Conservation (phyloP, 2,113 vertebrate species). For the Coptodon bakossiorum region DNA sequence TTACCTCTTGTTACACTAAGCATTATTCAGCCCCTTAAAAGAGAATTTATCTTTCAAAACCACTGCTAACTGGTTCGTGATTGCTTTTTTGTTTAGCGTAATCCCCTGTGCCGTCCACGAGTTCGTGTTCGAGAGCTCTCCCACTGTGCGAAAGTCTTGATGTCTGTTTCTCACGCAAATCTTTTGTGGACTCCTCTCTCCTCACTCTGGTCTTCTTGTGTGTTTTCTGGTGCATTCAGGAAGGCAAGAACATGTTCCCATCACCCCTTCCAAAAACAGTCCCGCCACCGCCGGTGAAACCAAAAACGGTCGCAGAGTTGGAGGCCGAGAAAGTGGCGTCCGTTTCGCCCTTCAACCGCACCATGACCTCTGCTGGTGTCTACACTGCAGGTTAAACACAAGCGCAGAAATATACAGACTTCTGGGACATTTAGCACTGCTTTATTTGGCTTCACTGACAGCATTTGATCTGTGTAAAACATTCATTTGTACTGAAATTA, state of each 20-base stretch:
- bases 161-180: conserved; percentile 49
- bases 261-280: conserved; percentile 63
- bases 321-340: conserved; percentile 56
- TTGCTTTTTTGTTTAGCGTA: conserved; percentile 44
- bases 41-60: conserved; percentile 43
- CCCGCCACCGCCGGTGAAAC: conserved; percentile 50
- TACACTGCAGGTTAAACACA: conserved; percentile 64
- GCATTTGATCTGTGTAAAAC: background rate
- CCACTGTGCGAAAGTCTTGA: conserved; percentile 25
- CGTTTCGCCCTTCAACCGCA: conserved; percentile 65
- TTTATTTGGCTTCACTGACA: background rate
- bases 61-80: conserved; percentile 40
- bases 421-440: background rate
- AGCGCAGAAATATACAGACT: background rate
- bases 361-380: conserved; percentile 60
- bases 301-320: conserved; percentile 54
- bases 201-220: conserved; percentile 3
- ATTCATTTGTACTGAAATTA: background rate
- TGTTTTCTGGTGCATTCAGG: conserved; percentile 48
- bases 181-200: background rate
- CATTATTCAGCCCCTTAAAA: conserved; percentile 31
- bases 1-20: conserved; percentile 39
- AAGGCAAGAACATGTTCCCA: conserved; percentile 73
- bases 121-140: conserved; percentile 19
- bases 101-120: conserved; percentile 1